These are phyloP conservation scores for Caenorhabditis inopinata DNA, from an alignment of 1,140 invertebrate genomes.

Conservation along the genomic window DNA sequence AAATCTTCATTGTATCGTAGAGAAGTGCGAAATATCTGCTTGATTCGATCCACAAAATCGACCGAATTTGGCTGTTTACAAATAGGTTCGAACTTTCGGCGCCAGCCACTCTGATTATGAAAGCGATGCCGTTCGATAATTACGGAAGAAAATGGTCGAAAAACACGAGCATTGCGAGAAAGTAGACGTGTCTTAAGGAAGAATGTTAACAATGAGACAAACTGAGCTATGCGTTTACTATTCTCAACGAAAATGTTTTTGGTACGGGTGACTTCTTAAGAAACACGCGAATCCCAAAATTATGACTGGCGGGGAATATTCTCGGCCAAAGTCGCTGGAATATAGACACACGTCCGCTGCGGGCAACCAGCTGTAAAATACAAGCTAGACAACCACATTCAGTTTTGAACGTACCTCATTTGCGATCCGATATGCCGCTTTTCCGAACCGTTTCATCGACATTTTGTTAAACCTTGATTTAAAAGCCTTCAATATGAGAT, in stretches of 20 bases:
- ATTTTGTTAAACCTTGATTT: too few relatives aligned
- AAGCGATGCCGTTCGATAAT: constrained; percentile 21
- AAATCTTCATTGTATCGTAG: constrained; percentile 44
- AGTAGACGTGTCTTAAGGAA: not conserved
- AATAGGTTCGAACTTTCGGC: not conserved
- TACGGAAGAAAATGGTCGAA: constrained; percentile 38
- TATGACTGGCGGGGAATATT: constrained; percentile 7
- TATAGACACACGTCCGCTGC: not conserved
- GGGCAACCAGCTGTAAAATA: not conserved
- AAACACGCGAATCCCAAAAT: not conserved
- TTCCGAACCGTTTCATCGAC: not conserved
- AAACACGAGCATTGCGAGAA: not conserved
- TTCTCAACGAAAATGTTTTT: not conserved
- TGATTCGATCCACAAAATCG: constrained; percentile 1
- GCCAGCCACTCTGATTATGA: not conserved
- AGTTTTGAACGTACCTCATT: not conserved
- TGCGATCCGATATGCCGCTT: constrained; percentile 8
- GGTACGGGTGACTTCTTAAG: not conserved
- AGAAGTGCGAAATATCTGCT: constrained; percentile 36
- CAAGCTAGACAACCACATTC: too few relatives aligned
- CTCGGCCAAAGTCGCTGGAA: not conserved
- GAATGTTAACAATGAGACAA: not conserved
- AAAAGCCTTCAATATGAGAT: too few relatives aligned
- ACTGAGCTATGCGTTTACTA: too few relatives aligned
- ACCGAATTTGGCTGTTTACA: not conserved